These are phyloP conservation scores for Tichodroma muraria DNA, from an alignment of 2,113 vertebrate species.

Conservation along the genomic window DNA sequence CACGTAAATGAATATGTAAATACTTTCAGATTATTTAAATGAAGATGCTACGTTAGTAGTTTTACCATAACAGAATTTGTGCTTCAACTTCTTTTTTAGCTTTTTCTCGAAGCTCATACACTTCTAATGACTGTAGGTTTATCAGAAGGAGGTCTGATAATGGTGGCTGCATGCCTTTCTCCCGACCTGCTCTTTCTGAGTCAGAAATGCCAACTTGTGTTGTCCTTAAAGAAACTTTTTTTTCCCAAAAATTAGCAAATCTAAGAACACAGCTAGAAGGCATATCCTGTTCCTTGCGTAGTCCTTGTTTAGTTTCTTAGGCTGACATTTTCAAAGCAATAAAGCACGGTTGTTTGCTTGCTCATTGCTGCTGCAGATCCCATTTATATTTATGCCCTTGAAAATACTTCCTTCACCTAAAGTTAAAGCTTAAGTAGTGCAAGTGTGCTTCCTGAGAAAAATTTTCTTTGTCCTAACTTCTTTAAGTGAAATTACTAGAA, in stretches of 20 bases:
- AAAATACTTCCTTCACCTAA: background rate
- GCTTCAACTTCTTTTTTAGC: background rate
- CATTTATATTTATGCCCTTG: background rate
- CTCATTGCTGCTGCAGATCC: background rate
- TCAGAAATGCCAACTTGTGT: background rate
- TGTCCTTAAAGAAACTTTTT: background rate
- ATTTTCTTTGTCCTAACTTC: background rate
- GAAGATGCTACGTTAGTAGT: background rate
- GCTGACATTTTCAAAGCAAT: background rate
- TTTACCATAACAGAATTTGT: background rate
- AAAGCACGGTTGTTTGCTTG: background rate
- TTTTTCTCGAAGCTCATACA: background rate
- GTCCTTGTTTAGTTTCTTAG: background rate
- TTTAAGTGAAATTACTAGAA: background rate
- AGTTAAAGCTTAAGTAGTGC: background rate
- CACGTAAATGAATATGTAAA: background rate
- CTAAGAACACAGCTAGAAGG: background rate
- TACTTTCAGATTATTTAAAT: conserved; percentile 1
- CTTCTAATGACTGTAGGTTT: background rate
- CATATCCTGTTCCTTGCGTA: background rate
- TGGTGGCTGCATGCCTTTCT: background rate
- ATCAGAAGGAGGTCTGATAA: background rate
- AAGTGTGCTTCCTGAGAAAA: background rate
- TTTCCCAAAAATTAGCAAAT: background rate
- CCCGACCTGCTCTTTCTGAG: background rate